Evolutionary conservation across 2,797 vertebrate genomes (phyloP).

Genomic region (Premnoplex brunnescens): DNA sequence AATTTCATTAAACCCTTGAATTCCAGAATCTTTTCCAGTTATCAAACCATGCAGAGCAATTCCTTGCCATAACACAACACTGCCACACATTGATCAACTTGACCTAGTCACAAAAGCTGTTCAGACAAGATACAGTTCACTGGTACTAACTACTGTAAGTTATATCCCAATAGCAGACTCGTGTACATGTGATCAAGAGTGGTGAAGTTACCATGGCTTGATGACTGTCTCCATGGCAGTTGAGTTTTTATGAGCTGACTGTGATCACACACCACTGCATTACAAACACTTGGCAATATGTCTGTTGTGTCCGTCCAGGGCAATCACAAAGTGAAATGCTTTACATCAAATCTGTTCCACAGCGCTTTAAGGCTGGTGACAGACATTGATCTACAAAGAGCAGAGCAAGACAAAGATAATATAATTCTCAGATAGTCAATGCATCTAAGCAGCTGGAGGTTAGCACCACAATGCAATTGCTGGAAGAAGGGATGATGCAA

Average conservation of each 20-base stretch:
- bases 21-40: neutral
- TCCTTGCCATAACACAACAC: neutral
- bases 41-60: neutral
- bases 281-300: neutral
- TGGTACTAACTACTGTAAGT: neutral
- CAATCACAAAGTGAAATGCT: neutral
- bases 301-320: neutral
- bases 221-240: neutral
- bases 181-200: neutral
- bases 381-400: neutral
- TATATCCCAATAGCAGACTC: neutral
- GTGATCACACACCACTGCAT: fast-evolving
- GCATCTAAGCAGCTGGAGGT: neutral
- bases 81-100: fast-evolving
- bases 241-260: neutral
- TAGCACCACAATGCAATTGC: neutral
- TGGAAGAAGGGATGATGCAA: neutral
- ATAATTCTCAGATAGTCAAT: neutral
- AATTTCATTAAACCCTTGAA: neutral
- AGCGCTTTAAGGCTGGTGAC: neutral
- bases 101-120: neutral
- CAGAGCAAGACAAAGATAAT: neutral
- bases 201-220: neutral
- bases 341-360: neutral
- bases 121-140: neutral